Conservation (phyloP, 2,797 vertebrate genomes). For the Oreortyx pictus region DNA sequence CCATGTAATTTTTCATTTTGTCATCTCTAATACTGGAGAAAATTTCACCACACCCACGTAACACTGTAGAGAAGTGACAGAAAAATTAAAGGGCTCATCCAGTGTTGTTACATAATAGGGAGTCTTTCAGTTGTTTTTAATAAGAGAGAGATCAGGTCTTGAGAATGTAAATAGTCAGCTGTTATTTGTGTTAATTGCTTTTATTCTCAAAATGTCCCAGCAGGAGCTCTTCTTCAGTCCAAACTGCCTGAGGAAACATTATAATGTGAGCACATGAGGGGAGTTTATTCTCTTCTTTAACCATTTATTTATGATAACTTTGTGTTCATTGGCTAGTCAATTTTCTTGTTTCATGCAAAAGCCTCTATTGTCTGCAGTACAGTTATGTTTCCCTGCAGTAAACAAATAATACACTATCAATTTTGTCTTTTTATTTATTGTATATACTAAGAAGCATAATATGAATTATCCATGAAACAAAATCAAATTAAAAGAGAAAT, state of each 20-base stretch:
- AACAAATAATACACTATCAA: background rate
- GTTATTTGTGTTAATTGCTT: slow-evolving; percentile 28
- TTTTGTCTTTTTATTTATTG: background rate
- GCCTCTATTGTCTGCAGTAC: background rate
- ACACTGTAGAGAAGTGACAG: background rate
- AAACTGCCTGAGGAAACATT: background rate
- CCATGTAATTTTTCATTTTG: background rate
- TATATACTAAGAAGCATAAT: background rate
- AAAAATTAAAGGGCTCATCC: background rate
- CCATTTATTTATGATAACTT: background rate
- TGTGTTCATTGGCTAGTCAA: background rate
- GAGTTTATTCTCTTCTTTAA: background rate
- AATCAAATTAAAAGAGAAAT: background rate
- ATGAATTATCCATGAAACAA: background rate
- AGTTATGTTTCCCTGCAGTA: background rate
- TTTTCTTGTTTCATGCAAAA: background rate
- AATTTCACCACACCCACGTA: background rate
- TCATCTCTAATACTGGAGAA: background rate
- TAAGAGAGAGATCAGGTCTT: background rate
- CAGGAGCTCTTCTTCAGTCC: background rate
- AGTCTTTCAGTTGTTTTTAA: background rate
- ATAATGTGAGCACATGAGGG: background rate
- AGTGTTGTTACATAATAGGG: background rate
- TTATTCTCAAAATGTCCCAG: background rate
- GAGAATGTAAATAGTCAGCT: background rate